A percentile compares a stretch with the other conserved stretches of the same genome.
Conservation (phyloP, 2,797 vertebrate genomes). For the Sebastes reedi region DNA sequence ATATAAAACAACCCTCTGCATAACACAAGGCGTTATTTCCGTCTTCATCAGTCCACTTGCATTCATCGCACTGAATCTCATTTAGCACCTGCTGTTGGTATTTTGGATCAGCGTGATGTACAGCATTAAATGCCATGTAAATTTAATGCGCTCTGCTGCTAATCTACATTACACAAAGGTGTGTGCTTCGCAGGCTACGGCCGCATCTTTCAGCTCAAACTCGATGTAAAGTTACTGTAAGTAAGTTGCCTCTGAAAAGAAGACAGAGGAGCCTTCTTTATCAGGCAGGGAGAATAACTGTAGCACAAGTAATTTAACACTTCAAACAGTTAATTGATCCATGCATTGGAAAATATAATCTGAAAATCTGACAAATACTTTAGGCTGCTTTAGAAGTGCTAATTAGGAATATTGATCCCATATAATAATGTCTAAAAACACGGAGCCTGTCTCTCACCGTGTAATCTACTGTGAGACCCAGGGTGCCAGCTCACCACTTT, state of each 20-base stretch:
- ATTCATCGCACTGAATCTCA: conserved; percentile 70
- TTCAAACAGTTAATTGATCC: conserved; percentile 73
- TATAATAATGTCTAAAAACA: conserved; percentile 64
- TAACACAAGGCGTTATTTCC: conserved; percentile 39
- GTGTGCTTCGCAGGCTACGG: neutral
- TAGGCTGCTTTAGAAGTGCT: conserved; percentile 59
- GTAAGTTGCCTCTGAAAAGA: conserved; percentile 4
- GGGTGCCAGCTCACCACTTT: conserved; percentile 62
- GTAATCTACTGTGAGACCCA: conserved; percentile 50
- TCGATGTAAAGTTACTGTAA: conserved; percentile 2
- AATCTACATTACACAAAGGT: conserved; percentile 25
- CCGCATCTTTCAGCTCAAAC: neutral
- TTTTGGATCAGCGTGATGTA: conserved; percentile 50
- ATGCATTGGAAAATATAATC: conserved; percentile 65
- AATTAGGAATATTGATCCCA: conserved; percentile 74
- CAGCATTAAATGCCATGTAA: conserved; percentile 55
- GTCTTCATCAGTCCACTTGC: conserved; percentile 39
- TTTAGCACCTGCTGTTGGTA: conserved; percentile 71
- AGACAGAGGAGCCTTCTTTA: conserved; percentile 24
- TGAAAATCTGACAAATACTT: conserved; percentile 62
- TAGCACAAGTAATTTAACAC: conserved; percentile 52
- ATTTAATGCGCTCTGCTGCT: conserved; percentile 22
- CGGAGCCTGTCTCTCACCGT: conserved; percentile 29
- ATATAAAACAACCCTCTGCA: conserved; percentile 57
- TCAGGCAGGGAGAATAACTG: conserved; percentile 43